Conservation (phyloP, 2,797 vertebrate genomes). For the Choloepus didactylus region DNA sequence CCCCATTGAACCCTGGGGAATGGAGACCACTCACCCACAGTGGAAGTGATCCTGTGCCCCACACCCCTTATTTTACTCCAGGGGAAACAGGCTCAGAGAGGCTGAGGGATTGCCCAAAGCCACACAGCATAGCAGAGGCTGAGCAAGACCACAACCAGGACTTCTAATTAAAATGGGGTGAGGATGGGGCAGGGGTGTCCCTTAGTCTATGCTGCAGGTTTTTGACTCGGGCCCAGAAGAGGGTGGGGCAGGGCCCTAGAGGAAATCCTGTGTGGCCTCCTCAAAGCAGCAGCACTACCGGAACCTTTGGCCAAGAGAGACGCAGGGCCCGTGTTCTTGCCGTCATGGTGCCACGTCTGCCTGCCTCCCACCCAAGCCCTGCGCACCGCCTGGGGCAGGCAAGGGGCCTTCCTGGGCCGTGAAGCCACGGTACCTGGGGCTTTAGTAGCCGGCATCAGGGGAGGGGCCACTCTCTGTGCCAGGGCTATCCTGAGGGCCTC, state of each 20-base stretch:
- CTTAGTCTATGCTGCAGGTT: not conserved
- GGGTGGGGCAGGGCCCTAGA: not conserved
- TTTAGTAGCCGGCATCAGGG: not conserved
- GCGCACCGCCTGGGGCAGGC: rapidly evolving
- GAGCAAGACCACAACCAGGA: not conserved
- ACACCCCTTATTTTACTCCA: not conserved
- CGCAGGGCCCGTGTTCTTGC: not conserved
- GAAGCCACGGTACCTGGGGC: not conserved
- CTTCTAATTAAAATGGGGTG: not conserved
- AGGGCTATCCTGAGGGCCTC: not conserved
- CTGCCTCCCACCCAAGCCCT: too few species aligned
- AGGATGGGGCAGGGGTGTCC: not conserved
- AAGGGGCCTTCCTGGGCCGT: too few species aligned
- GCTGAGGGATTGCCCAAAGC: not conserved
- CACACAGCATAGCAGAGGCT: not conserved
- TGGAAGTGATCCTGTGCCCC: not conserved
- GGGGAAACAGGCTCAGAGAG: not conserved
- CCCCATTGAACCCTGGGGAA: not conserved
- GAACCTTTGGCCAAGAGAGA: not conserved
- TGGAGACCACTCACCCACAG: not conserved
- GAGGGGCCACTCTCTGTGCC: not conserved
- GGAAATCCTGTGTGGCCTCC: not conserved
- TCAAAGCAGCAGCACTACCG: not conserved
- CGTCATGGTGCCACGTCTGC: too few species aligned
- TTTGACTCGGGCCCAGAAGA: not conserved